Percentiles rank a stretch among this genome's conserved stretches.
Conservation (phyloP, 2,888 invertebrate genomes). For the Mantis religiosa region DNA sequence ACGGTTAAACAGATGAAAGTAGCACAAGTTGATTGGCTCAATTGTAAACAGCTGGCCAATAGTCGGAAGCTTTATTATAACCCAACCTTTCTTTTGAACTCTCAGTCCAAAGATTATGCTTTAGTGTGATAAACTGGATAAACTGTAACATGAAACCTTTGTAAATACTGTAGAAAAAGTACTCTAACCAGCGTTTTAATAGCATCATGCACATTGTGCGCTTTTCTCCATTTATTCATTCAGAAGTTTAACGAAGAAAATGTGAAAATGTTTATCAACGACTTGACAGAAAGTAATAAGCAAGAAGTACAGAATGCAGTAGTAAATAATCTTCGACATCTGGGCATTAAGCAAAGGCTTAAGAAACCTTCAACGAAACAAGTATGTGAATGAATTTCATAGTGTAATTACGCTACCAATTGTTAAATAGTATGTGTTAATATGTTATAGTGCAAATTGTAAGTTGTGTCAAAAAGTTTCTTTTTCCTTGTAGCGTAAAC, state of each 20-base stretch:
- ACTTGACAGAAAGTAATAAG: background rate
- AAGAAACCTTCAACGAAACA: constrained; percentile 59
- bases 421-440: too few species aligned
- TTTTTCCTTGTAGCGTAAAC: background rate
- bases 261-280: constrained; percentile 5
- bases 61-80: background rate
- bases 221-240: too few species aligned
- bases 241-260: too few species aligned
- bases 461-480: too few species aligned
- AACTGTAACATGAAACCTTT: too few species aligned
- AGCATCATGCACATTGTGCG: too few species aligned
- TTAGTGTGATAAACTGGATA: background rate
- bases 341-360: constrained; percentile 66
- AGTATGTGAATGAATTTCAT: constrained; percentile 6
- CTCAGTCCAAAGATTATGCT: background rate
- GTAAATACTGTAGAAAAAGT: background rate
- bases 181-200: background rate
- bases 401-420: background rate
- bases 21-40: background rate
- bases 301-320: constrained; percentile 55
- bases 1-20: constrained; percentile 4
- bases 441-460: too few species aligned
- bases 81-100: background rate
- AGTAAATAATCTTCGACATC: constrained; percentile 61
- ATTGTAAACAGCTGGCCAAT: background rate